phyloP scores from a whole-genome alignment of 2,888 invertebrate species.

The Sceliomorpha sp. region DNA sequence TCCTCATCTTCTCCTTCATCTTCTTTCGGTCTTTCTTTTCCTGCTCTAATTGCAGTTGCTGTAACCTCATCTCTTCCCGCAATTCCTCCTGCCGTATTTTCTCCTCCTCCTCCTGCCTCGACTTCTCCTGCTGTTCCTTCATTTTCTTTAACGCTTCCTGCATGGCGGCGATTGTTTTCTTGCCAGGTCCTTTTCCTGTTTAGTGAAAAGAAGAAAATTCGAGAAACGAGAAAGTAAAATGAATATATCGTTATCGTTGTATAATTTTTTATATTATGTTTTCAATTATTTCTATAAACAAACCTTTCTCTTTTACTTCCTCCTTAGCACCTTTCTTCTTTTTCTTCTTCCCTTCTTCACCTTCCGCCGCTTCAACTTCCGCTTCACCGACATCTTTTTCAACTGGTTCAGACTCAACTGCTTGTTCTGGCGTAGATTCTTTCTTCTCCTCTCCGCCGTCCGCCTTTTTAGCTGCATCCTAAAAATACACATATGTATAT shows the following conservation, averaged over 20 bases:
- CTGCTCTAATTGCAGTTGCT: slow-evolving; percentile 89
- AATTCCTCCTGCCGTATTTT: slow-evolving; percentile 87
- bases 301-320: slow-evolving; percentile 80
- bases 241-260: background rate
- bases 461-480: slow-evolving; percentile 69
- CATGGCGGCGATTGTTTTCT: slow-evolving; percentile 94
- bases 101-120: slow-evolving; percentile 89
- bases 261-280: slow-evolving; percentile 4
- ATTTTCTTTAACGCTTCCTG: slow-evolving; percentile 93
- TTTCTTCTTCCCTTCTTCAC: slow-evolving; percentile 80
- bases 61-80: slow-evolving; percentile 86
- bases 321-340: slow-evolving; percentile 81
- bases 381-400: slow-evolving; percentile 64
- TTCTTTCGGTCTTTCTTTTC: slow-evolving; percentile 94
- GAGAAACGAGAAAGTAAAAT: slow-evolving; percentile 8
- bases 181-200: slow-evolving; percentile 86
- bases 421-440: slow-evolving; percentile 64
- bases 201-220: slow-evolving; percentile 12
- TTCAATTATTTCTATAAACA: slow-evolving; percentile 4
- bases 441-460: slow-evolving; percentile 72
- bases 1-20: slow-evolving; percentile 94
- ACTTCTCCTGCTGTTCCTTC: slow-evolving; percentile 93
- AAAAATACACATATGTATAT: too few species aligned
- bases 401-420: slow-evolving; percentile 48
- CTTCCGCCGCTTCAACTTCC: slow-evolving; percentile 74